Conservation (phyloP, 2,797 vertebrate species). For the Podarcis siculus region DNA sequence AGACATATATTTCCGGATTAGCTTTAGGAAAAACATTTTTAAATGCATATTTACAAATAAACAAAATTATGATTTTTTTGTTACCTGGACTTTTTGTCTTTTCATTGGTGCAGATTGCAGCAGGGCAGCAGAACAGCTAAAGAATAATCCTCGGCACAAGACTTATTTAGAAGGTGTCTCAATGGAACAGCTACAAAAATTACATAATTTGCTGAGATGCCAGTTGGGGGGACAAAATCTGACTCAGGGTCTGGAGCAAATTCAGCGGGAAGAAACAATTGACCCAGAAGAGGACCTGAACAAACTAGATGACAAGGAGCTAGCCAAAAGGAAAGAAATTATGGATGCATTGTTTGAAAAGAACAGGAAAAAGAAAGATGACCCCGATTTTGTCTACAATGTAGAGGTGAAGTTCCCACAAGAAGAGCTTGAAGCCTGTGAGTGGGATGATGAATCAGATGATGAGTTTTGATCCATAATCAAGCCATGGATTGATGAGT, state of each 20-base stretch:
- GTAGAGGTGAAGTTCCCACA: slow-evolving; percentile 88
- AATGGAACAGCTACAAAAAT: slow-evolving; percentile 85
- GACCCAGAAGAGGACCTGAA: slow-evolving; percentile 90
- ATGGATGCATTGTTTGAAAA: slow-evolving; percentile 94
- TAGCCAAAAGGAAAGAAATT: slow-evolving; percentile 87
- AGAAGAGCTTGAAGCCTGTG: slow-evolving; percentile 82
- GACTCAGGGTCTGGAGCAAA: slow-evolving; percentile 80
- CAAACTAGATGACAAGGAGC: slow-evolving; percentile 88
- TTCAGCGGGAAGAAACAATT: slow-evolving; percentile 77
- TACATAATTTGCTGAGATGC: slow-evolving; percentile 84
- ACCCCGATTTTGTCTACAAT: slow-evolving; percentile 91
- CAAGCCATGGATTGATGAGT: not conserved
- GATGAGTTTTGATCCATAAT: slow-evolving; percentile 81
- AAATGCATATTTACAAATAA: not conserved
- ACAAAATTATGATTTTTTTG: not conserved
- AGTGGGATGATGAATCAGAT: slow-evolving; percentile 90
- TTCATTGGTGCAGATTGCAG: slow-evolving; percentile 81
- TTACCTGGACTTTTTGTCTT: not conserved
- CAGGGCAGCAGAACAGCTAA: slow-evolving; percentile 88
- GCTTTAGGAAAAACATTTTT: not conserved
- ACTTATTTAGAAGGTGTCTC: slow-evolving; percentile 86
- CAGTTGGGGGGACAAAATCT: slow-evolving; percentile 84
- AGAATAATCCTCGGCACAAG: slow-evolving; percentile 88
- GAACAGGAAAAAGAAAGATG: slow-evolving; percentile 87
- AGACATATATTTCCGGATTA: not conserved